Evolutionary conservation across 2,888 invertebrate genomes (phyloP).

Genomic region (Toxonevra muliebris): DNA sequence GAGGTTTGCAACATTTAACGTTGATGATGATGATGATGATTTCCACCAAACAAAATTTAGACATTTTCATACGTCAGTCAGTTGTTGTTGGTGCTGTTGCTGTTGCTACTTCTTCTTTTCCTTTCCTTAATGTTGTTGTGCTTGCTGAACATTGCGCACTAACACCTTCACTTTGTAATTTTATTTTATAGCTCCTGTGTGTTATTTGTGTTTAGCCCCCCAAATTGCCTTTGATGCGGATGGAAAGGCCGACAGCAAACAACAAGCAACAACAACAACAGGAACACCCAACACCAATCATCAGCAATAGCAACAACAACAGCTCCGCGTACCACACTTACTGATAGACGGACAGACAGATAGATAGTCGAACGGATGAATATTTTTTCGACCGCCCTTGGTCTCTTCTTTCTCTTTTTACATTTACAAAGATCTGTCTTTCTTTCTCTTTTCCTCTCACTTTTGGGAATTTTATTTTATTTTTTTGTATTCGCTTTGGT

Average conservation of each 20-base stretch:
- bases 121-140: too few species aligned
- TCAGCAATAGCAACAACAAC: conserved; percentile 1
- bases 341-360: background rate
- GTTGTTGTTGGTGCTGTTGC: too few species aligned
- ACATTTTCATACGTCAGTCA: too few species aligned
- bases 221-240: conserved; percentile 3
- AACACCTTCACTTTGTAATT: too few species aligned
- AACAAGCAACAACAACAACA: conserved; percentile 7
- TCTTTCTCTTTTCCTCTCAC: background rate
- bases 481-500: conserved; percentile 6
- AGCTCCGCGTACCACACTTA: background rate
- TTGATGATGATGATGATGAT: too few species aligned
- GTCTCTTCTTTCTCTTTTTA: background rate
- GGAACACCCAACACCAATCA: background rate
- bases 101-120: too few species aligned
- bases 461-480: conserved; percentile 9
- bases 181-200: too few species aligned
- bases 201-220: too few species aligned
- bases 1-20: too few species aligned
- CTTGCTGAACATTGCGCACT: too few species aligned
- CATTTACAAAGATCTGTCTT: background rate
- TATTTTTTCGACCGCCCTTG: background rate
- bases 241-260: conserved; percentile 10
- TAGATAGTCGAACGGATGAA: background rate
- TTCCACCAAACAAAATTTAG: too few species aligned